A percentile compares a stretch with the other conserved stretches of the same genome.
These are phyloP conservation scores for Apaloderma vittatum DNA, from an alignment of 2,113 vertebrate genomes.

Conservation along the genomic window DNA sequence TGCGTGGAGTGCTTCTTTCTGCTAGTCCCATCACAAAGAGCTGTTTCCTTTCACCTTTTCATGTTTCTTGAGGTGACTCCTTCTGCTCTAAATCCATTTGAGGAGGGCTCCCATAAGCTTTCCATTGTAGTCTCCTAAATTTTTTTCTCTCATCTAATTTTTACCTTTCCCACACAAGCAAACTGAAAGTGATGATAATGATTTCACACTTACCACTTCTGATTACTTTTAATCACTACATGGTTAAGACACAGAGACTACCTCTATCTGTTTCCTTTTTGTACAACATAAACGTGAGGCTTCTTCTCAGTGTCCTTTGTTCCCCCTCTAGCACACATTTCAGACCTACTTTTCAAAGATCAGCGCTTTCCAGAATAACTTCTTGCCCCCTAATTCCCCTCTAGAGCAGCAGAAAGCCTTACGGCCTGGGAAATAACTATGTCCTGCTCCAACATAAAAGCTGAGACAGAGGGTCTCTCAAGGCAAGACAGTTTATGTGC, in stretches of 20 bases:
- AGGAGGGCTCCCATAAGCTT: background rate
- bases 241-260: background rate
- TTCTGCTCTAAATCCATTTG: background rate
- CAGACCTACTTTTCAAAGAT: background rate
- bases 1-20: background rate
- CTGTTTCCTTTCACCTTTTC: background rate
- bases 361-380: background rate
- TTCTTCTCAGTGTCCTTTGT: background rate
- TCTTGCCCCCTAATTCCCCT: background rate
- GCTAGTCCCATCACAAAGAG: background rate
- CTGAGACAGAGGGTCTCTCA: background rate
- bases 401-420: background rate
- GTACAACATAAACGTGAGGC: background rate
- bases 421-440: background rate
- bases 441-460: background rate
- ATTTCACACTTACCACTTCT: background rate
- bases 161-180: background rate
- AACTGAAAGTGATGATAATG: background rate
- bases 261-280: background rate
- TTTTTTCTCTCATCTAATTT: background rate
- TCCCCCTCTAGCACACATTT: background rate
- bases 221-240: background rate
- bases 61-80: background rate
- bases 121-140: background rate
- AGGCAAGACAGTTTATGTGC: background rate